Evolutionary conservation across 1,140 invertebrate species (phyloP), one percentile per base, ranked within the genome.

Genomic region (Diachasmimorpha longicaudata): DNA sequence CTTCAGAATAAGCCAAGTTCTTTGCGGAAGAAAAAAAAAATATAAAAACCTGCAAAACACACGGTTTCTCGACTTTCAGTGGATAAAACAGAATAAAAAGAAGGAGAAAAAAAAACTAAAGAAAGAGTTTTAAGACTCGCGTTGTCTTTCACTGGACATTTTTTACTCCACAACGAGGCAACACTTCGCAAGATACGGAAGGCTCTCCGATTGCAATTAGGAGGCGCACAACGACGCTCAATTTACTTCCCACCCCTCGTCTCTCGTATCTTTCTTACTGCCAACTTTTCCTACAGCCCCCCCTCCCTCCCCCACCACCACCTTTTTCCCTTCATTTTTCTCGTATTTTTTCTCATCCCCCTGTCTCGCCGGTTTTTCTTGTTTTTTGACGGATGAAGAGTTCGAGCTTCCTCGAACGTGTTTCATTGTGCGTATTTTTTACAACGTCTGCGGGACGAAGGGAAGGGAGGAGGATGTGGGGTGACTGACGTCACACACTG

Each of bases 201-300:
- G 63, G 23, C 66, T 75, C 66, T 75, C 73, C 73, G 36, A 75
- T 75, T 75, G 25, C 73, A 75, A 75, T 75, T 75, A 75, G 67
- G 44, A 48, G 63, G 21, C 21, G 44, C 63, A 46, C 58, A 63
- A 63, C 58, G 58, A 63, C 58, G 58, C 58, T 31, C 19, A 63
- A 63, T 63, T 52, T 52, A 52, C 58, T 23, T 11, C 58, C 58
- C 58, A 5, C 19, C 19, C 23, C 19, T n/a, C 14, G 19, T 25
- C 23, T 10, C 39, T 42, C 11, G 39, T 68, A 16, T 70, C 19
- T 14, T 44, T 31, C 31, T 31, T 31, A 31, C 31, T 31, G 31
- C 48, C 48, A 55, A 39, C 4, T 39, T 70, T 70, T n/a, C n/a
- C n/a, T n/a, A n/a, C n/a, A n/a, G n/a, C 37, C 36, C 39, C 39